A percentile compares a stretch with the other conserved stretches of the same genome.
These are phyloP conservation scores for Camponotus floridanus DNA, from an alignment of 1,140 invertebrate species.

Conservation along the genomic window DNA sequence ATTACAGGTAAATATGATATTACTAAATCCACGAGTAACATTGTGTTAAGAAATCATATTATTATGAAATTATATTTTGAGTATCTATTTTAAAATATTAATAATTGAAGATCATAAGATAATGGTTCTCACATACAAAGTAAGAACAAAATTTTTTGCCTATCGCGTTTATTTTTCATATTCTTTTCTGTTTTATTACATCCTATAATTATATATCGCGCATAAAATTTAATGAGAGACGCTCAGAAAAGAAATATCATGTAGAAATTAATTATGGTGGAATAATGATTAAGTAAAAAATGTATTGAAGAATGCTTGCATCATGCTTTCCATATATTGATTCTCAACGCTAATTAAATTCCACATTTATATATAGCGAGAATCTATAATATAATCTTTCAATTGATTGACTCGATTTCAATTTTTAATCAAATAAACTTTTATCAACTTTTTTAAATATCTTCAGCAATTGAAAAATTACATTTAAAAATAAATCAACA, in stretches of 20 bases:
- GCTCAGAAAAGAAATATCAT: not conserved
- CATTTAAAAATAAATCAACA: no score
- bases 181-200: slow-evolving; percentile 5
- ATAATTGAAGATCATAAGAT: not conserved
- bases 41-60: not conserved
- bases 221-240: slow-evolving; percentile 26
- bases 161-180: not conserved
- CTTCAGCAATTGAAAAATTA: not conserved
- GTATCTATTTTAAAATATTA: not conserved
- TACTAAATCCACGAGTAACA: not conserved
- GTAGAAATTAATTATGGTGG: slow-evolving; percentile 21
- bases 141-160: not conserved
- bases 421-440: not conserved
- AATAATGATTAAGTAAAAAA: slow-evolving; percentile 29
- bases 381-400: not conserved
- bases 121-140: not conserved
- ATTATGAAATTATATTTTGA: not conserved
- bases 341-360: slow-evolving; percentile 41
- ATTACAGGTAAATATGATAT: not conserved
- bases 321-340: slow-evolving; percentile 31
- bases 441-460: not conserved
- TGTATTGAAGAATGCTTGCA: not conserved
- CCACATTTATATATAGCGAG: not conserved
- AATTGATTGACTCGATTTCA: not conserved
- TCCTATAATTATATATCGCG: slow-evolving; percentile 3